phyloP scores from a whole-genome alignment of 2,888 invertebrate species.

The Plusia festucae region DNA sequence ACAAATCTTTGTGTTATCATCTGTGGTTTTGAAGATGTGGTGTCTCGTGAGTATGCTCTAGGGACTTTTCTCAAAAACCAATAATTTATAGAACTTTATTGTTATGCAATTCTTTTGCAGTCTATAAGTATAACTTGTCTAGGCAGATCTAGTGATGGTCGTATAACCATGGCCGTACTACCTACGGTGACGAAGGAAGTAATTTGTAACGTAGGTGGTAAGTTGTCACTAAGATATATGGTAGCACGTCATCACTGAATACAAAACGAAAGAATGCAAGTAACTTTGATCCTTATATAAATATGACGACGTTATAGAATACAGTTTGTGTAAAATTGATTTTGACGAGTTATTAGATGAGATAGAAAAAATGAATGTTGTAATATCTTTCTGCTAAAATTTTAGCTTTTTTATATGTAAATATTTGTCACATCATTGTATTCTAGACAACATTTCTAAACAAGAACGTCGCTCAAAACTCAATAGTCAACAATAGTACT shows the following conservation, averaged over 20 bases:
- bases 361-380: too few relatives aligned
- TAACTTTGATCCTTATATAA: not conserved
- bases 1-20: too few relatives aligned
- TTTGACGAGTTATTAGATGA: not conserved
- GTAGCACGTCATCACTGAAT: not conserved
- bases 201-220: not conserved
- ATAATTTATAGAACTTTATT: not conserved
- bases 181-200: not conserved
- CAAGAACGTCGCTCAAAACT: not conserved
- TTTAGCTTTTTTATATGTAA: too few relatives aligned
- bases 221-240: constrained; percentile 1
- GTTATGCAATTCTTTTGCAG: not conserved
- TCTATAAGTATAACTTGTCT: too few relatives aligned
- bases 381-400: too few relatives aligned
- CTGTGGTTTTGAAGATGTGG: too few relatives aligned
- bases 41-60: too few relatives aligned
- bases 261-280: not conserved
- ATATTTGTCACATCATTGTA: not conserved
- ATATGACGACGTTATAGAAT: not conserved
- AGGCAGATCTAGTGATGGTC: too few relatives aligned
- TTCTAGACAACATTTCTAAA: not conserved
- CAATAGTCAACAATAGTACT: constrained; percentile 17
- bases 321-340: too few relatives aligned
- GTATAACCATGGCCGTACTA: not conserved
- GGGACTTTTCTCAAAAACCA: not conserved